Percentiles rank a stretch among this genome's conserved stretches.
These are phyloP conservation scores for Drosophila rufa DNA, from an alignment of 1,140 invertebrate species.

Conservation along the genomic window DNA sequence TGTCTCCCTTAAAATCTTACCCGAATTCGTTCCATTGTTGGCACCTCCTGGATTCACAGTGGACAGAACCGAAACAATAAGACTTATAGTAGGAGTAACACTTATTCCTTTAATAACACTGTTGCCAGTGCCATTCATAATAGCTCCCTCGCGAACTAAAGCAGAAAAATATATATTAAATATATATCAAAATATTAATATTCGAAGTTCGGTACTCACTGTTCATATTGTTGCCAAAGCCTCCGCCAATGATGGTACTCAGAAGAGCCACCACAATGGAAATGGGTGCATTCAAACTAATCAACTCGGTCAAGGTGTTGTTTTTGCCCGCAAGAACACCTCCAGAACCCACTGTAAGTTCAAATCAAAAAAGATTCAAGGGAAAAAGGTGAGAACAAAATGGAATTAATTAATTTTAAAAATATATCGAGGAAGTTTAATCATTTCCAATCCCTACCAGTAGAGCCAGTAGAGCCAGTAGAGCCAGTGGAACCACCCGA, in stretches of 20 bases:
- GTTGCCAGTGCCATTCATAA: conserved; percentile 5
- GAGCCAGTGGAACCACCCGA: background rate
- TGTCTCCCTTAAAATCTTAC: background rate
- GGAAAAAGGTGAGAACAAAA: background rate
- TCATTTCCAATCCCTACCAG: background rate
- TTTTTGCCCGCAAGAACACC: background rate
- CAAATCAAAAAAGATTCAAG: background rate
- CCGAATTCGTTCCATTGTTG: background rate
- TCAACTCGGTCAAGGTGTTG: background rate
- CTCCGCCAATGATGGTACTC: background rate
- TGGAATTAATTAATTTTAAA: too few relatives aligned
- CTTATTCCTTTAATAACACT: background rate
- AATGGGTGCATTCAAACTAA: background rate
- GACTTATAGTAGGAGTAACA: background rate
- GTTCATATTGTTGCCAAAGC: conserved; percentile 7
- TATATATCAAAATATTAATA: background rate
- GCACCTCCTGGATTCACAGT: conserved; percentile 3
- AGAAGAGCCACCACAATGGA: background rate
- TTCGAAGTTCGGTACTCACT: background rate
- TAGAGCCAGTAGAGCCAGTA: background rate
- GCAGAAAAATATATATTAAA: background rate
- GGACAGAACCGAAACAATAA: background rate
- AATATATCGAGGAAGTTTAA: too few relatives aligned
- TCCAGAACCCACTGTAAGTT: background rate
- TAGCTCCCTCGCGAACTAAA: background rate